Percentiles rank a stretch among this genome's conserved stretches.
Evolutionary conservation across 2,797 vertebrate genomes (phyloP).

Genomic region (Eremophila alpestris): DNA sequence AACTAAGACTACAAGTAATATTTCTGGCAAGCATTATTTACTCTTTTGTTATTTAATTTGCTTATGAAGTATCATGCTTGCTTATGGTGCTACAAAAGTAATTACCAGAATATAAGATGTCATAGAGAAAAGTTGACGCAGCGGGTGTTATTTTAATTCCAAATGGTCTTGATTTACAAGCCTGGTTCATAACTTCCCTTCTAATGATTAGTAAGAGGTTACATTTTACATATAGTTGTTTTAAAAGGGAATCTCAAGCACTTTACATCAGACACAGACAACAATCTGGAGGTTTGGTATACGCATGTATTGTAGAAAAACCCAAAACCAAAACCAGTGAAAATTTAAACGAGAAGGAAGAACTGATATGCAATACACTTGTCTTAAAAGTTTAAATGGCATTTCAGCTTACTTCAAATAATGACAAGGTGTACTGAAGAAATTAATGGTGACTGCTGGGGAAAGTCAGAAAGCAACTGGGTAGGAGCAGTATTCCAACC

Average conservation of each 20-base stretch:
- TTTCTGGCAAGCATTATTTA: background rate
- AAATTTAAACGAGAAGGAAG: background rate
- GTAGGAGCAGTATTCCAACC: accelerated
- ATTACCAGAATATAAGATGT: background rate
- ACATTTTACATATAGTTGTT: background rate
- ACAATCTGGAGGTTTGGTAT: background rate
- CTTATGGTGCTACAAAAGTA: background rate
- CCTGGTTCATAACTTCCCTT: background rate
- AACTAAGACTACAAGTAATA: background rate
- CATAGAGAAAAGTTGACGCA: background rate
- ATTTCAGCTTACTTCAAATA: background rate
- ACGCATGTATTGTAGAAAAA: background rate
- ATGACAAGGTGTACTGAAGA: background rate
- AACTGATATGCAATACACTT: background rate
- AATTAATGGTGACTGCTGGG: background rate
- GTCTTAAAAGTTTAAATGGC: background rate
- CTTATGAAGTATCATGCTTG: background rate
- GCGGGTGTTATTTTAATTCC: background rate
- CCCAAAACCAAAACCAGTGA: background rate
- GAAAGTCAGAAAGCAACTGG: accelerated
- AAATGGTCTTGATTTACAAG: background rate
- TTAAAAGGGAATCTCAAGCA: background rate
- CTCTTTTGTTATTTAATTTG: background rate
- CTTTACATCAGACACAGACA: background rate
- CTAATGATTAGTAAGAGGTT: background rate